phyloP scores from a whole-genome alignment of 1,140 invertebrate genomes.

The Ceratitis capitata region DNA sequence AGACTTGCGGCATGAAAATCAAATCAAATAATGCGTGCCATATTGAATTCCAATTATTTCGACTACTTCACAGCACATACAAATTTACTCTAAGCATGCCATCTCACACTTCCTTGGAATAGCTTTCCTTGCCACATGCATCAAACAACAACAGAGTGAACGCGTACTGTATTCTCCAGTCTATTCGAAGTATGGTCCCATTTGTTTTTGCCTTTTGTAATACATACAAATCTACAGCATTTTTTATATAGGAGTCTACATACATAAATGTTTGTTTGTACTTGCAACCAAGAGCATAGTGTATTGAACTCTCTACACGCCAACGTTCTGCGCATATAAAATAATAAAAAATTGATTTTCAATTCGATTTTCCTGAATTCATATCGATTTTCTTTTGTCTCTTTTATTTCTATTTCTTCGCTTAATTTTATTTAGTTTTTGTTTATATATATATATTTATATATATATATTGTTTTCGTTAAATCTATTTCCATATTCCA shows the following conservation, averaged over 20 bases:
- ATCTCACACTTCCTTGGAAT: background rate
- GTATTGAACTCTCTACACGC: constrained; percentile 18
- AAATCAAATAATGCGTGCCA: background rate
- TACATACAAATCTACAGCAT: background rate
- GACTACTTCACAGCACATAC: background rate
- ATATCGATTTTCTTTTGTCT: background rate
- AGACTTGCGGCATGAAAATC: background rate
- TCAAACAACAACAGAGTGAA: background rate
- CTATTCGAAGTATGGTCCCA: background rate
- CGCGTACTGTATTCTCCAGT: background rate
- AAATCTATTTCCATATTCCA: background rate
- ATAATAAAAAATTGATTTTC: constrained; percentile 12
- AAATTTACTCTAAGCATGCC: too few species aligned
- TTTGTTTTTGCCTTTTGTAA: background rate
- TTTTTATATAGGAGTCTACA: background rate
- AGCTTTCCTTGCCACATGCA: background rate
- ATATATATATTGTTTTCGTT: background rate
- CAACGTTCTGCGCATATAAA: background rate
- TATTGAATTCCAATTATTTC: constrained; percentile 1
- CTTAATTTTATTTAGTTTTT: background rate
- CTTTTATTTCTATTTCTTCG: background rate
- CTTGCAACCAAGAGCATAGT: background rate
- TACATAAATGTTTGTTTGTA: background rate
- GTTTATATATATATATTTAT: too few species aligned
- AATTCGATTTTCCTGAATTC: background rate